Percentiles rank a stretch among this genome's conserved stretches.
Evolutionary conservation across 2,888 invertebrate species (phyloP).

Genomic region (Metallyticus violacea): DNA sequence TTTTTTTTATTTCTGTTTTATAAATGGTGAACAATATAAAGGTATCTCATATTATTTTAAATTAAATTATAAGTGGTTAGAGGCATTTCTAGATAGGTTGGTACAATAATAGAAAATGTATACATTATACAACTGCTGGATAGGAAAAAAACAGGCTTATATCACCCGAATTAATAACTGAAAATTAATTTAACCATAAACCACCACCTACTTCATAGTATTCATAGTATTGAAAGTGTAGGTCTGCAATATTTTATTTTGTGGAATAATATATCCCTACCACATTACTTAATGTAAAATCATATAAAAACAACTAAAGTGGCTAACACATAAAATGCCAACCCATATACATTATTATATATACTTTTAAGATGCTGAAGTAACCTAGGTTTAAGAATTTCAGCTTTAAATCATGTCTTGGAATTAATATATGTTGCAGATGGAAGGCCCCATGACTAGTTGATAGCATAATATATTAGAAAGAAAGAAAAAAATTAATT

Average conservation of each 20-base stretch:
- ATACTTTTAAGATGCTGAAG: not conserved
- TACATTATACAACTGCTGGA: constrained; percentile 21
- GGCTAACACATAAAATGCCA: constrained; percentile 4
- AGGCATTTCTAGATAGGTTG: constrained; percentile 31
- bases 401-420: constrained; percentile 1
- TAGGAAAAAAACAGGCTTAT: constrained; percentile 9
- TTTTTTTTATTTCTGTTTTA: not conserved
- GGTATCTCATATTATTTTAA: constrained; percentile 14
- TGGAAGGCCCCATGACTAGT: not conserved
- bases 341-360: constrained; percentile 5
- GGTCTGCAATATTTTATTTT: constrained; percentile 17
- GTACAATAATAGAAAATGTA: constrained; percentile 26
- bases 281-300: constrained; percentile 23
- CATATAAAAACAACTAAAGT: constrained; percentile 16
- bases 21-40: constrained; percentile 22
- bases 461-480: constrained; percentile 3
- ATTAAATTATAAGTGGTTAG: constrained; percentile 21
- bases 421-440: not conserved
- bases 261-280: constrained; percentile 8
- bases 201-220: constrained; percentile 1
- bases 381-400: constrained; percentile 7
- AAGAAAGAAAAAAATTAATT: not conserved
- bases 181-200: constrained; percentile 17
- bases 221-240: constrained; percentile 6
- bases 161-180: constrained; percentile 12